A percentile compares a stretch with the other conserved stretches of the same genome.
These are phyloP conservation scores for Apeira syringaria DNA, from an alignment of 2,888 invertebrate species.

Conservation along the genomic window DNA sequence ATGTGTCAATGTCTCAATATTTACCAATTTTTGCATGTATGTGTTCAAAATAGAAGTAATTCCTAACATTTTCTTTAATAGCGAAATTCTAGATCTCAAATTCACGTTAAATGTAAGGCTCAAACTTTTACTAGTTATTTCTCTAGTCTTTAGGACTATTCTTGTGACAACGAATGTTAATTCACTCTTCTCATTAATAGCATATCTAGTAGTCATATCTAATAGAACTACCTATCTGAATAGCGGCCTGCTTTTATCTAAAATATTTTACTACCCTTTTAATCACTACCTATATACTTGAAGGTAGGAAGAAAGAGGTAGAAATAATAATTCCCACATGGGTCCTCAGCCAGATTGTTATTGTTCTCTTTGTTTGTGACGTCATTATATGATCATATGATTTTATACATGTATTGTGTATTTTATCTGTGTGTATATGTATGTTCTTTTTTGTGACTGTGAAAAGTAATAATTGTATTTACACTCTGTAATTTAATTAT, in stretches of 20 bases:
- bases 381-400: no score
- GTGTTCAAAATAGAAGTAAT: conserved; percentile 61
- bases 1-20: conserved; percentile 44
- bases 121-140: conserved; percentile 46
- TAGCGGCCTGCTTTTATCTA: no score
- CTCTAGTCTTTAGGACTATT: conserved; percentile 56
- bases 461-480: no score
- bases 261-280: no score
- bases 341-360: no score
- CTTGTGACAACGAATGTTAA: conserved; percentile 62
- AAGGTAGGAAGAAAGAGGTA: no score
- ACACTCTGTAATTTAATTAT: no score
- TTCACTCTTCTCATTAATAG: conserved; percentile 58
- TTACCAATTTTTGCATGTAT: conserved; percentile 52
- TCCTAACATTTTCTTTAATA: conserved; percentile 59
- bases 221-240: conserved; percentile 40
- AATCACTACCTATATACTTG: no score
- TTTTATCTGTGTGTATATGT: conserved; percentile 2
- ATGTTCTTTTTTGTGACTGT: neutral
- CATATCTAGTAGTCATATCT: conserved; percentile 79
- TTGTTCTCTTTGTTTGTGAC: no score
- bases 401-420: no score
- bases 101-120: conserved; percentile 40
- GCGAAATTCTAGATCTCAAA: conserved; percentile 49
- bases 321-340: no score